phyloP scores from a whole-genome alignment of 2,113 vertebrate species.

The Synodontis membranacea region DNA sequence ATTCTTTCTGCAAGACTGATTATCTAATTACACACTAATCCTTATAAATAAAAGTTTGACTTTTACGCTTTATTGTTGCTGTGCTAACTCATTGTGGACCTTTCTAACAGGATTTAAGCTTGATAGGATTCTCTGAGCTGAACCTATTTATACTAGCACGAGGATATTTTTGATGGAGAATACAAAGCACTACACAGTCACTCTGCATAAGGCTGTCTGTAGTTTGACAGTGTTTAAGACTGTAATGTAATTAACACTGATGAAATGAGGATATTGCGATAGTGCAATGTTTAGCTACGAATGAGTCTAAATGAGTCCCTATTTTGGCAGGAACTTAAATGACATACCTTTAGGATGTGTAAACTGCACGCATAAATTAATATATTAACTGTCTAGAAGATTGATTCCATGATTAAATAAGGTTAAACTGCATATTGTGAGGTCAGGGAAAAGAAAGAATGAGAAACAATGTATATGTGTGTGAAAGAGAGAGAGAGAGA shows the following conservation, averaged over 20 bases:
- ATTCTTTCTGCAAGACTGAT: neutral
- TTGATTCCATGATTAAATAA: neutral
- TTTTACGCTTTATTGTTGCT: neutral
- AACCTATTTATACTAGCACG: neutral
- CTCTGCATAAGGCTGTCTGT: neutral
- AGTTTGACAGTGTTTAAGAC: neutral
- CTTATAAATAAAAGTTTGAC: neutral
- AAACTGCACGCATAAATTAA: neutral
- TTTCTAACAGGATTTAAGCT: neutral
- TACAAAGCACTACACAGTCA: neutral
- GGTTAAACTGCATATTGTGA: constrained; percentile 8
- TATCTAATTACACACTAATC: neutral
- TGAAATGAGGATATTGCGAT: constrained; percentile 16
- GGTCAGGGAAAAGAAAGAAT: neutral
- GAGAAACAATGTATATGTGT: neutral
- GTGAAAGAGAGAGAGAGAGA: neutral
- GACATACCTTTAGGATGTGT: neutral
- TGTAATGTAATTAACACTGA: constrained; percentile 15
- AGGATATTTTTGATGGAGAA: neutral
- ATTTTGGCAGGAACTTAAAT: neutral
- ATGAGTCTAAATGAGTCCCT: neutral
- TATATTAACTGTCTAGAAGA: neutral
- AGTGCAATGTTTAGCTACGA: neutral
- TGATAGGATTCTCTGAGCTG: neutral
- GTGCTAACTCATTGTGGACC: neutral